These are phyloP conservation scores for Physella acuta DNA, from an alignment of 1,140 invertebrate species.

Conservation along the genomic window DNA sequence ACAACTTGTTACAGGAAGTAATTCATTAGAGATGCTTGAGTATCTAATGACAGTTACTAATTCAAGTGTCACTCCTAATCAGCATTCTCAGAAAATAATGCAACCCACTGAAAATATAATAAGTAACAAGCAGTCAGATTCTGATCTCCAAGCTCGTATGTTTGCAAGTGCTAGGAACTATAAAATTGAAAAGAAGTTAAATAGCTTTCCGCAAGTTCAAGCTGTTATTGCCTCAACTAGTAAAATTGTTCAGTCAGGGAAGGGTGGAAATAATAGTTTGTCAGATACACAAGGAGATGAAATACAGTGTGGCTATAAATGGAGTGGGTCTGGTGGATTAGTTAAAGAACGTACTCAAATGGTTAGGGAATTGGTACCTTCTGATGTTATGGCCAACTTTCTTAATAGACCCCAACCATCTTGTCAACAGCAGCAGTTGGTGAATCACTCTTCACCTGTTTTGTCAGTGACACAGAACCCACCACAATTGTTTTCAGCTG, in stretches of 20 bases:
- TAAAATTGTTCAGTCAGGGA: neutral
- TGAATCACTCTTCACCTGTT: too few relatives aligned
- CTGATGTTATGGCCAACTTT: slow-evolving; percentile 15
- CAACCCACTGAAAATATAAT: neutral
- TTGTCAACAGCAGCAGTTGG: too few relatives aligned
- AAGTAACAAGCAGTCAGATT: slow-evolving; percentile 2
- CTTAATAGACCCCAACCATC: neutral
- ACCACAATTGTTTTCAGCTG: too few relatives aligned
- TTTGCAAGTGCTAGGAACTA: slow-evolving; percentile 10
- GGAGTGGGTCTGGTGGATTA: slow-evolving; percentile 24
- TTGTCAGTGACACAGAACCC: too few relatives aligned
- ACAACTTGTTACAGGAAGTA: neutral
- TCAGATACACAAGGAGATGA: neutral
- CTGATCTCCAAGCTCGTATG: neutral
- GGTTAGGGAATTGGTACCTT: slow-evolving; percentile 18
- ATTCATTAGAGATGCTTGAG: neutral
- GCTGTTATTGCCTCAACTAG: slow-evolving; percentile 7
- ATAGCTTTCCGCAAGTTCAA: neutral
- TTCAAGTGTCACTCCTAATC: too few relatives aligned
- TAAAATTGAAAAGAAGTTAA: neutral
- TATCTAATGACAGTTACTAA: slow-evolving; percentile 1
- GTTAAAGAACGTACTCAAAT: slow-evolving; percentile 22
- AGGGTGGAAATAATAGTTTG: neutral
- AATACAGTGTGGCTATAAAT: slow-evolving; percentile 25
- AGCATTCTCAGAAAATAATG: neutral